phyloP scores from a whole-genome alignment of 2,888 invertebrate species.

The Conchocele bisecta region DNA sequence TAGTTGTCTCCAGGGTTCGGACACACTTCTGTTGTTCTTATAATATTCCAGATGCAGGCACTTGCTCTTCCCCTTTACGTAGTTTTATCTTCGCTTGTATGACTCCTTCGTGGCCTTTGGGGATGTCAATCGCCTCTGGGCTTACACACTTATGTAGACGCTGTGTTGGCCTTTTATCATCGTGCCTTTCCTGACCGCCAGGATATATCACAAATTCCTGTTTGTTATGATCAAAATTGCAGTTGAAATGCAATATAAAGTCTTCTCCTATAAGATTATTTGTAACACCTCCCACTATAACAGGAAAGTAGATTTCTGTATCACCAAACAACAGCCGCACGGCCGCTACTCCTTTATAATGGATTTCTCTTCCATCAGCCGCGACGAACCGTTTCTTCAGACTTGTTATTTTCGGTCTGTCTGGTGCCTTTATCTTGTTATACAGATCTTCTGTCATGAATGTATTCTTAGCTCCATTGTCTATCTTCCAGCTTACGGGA shows the following conservation, averaged over 20 bases:
- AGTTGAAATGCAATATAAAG: constrained; percentile 19
- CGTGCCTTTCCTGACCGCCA: no score
- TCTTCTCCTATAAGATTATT: constrained; percentile 10
- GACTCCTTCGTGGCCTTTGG: no score
- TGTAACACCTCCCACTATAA: constrained; percentile 28
- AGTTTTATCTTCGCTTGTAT: no score
- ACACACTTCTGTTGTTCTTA: no score
- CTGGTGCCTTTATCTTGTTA: neutral
- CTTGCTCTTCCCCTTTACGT: no score
- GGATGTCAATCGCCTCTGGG: no score
- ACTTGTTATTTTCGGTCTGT: constrained; percentile 5
- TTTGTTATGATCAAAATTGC: constrained; percentile 9
- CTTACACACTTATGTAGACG: no score
- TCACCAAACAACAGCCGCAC: constrained; percentile 5
- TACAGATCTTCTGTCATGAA: neutral
- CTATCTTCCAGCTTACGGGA: constrained; percentile 21
- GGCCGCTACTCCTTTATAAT: constrained; percentile 12
- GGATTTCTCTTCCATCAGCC: neutral
- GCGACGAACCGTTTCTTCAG: constrained; percentile 1
- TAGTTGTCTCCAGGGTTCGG: no score
- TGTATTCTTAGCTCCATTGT: constrained; percentile 23
- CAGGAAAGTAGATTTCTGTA: constrained; percentile 11
- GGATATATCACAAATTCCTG: neutral
- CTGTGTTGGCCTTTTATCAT: no score
- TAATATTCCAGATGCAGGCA: no score